phyloP scores from a whole-genome alignment of 2,797 vertebrate species.

The Podarcis siculus region DNA sequence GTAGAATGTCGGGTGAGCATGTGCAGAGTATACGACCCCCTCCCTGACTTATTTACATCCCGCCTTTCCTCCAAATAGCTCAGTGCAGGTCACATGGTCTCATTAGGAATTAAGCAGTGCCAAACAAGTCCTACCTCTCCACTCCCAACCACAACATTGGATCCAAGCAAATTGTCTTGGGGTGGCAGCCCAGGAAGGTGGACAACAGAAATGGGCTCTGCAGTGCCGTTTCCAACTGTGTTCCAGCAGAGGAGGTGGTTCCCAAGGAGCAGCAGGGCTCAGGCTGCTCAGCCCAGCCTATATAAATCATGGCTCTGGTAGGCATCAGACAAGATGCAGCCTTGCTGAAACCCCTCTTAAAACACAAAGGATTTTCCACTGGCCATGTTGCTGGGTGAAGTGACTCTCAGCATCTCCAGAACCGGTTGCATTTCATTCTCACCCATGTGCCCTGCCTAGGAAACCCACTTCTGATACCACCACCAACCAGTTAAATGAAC shows the following conservation, averaged over 20 bases:
- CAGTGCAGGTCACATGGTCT: background rate
- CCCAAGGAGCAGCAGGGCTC: background rate
- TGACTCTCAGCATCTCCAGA: no score
- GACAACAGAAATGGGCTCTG: background rate
- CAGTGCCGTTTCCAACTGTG: no score
- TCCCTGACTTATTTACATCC: background rate
- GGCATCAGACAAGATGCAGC: background rate
- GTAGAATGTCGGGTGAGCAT: background rate
- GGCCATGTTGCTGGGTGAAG: background rate
- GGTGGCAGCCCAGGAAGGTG: no score
- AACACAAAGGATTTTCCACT: background rate
- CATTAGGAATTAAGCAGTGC: background rate
- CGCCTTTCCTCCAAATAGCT: background rate
- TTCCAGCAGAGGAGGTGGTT: background rate
- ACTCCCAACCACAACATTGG: background rate
- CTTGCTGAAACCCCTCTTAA: background rate
- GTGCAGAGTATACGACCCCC: background rate
- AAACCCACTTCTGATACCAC: no score
- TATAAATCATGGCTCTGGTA: background rate
- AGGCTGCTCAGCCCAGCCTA: background rate
- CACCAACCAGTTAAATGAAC: background rate
- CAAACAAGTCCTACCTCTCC: background rate
- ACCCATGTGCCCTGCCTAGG: background rate
- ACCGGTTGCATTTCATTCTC: background rate
- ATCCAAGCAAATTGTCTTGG: background rate